Base-by-base conservation (phyloP, 2,888 invertebrate genomes). In the Tetropium fuscum region DNA sequence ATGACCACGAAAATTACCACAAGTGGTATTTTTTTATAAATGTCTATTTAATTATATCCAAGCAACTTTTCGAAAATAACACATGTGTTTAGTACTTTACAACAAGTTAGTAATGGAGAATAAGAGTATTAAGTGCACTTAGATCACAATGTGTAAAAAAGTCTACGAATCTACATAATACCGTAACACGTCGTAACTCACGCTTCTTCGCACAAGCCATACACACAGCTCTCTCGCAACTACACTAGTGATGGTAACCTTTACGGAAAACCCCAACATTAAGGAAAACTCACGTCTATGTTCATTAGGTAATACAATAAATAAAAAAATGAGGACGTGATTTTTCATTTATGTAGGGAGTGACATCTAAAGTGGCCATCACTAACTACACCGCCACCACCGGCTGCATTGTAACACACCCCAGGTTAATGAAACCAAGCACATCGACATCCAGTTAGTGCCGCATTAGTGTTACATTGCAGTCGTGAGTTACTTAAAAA, bases 401-500 rank as follows among this genome's bases (percentile, higher is more conserved):
- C 74, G 78, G 78, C 80, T 80, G 81, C 81, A 80, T 76, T 80
- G 81, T 81, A 81, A 81, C 81, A 80, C 79, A 69, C 73, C 68
- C 71, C 71, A 72, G 74, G 73, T 75, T 74, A 74, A 75, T 70
- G 78, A 76, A 79, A 80, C 75, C 79, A 81, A 81, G 80, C 80
- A 81, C 80, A 81, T 80, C 80, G 81, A 81, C 75, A 77, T 78
- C 72, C 69, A 74, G 81, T 81, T 81, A 81, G 80, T 80, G 80
- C 77, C 80, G 79, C 80, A 78, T 80, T 81, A 81, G 79, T 81
- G 81, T 82, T 81, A 81, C 81, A 81, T 77, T 81, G 82, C 82
- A 81, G 80, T 80, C 78, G 80, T 80, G 78, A 80, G 80, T 81
- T 79, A 80, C 75, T 76, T 71, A 73, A 76, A 70, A 49, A 51